Evolutionary conservation across 2,888 invertebrate genomes (phyloP).

Genomic region (Alsophila aescularia): DNA sequence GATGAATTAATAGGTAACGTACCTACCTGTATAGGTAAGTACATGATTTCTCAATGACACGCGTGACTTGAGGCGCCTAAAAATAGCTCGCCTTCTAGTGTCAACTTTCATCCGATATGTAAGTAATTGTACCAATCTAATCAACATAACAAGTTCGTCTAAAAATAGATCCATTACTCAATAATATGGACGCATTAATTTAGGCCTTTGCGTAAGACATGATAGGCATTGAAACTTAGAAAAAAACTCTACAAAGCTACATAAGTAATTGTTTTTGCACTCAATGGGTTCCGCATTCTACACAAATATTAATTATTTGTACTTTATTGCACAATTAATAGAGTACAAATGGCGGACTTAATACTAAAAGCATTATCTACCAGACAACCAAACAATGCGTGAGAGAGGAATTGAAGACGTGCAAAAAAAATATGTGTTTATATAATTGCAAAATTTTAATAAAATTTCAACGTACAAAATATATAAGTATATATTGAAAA

Average conservation of each 20-base stretch:
- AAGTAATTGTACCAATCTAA: conserved; percentile 4
- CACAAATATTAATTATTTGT: no score
- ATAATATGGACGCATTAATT: neutral
- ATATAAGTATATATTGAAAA: no score
- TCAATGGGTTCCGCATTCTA: neutral
- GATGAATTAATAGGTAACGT: neutral
- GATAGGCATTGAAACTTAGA: conserved; percentile 1
- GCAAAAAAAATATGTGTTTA: no score
- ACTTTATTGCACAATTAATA: no score
- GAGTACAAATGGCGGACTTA: no score
- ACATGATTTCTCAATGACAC: conserved; percentile 9
- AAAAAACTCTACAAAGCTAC: neutral
- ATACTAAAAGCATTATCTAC: no score
- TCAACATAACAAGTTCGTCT: conserved; percentile 10
- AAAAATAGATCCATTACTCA: neutral
- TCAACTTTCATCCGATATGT: conserved; percentile 14
- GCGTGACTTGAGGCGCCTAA: conserved; percentile 3
- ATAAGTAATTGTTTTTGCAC: neutral
- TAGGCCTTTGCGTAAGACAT: neutral
- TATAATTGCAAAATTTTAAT: no score
- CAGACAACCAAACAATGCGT: no score
- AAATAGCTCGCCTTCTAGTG: conserved; percentile 23
- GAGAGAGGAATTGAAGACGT: no score
- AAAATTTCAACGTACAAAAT: no score
- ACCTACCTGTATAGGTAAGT: neutral